Conservation (phyloP, 2,113 vertebrate species). For the Monopterus albus region DNA sequence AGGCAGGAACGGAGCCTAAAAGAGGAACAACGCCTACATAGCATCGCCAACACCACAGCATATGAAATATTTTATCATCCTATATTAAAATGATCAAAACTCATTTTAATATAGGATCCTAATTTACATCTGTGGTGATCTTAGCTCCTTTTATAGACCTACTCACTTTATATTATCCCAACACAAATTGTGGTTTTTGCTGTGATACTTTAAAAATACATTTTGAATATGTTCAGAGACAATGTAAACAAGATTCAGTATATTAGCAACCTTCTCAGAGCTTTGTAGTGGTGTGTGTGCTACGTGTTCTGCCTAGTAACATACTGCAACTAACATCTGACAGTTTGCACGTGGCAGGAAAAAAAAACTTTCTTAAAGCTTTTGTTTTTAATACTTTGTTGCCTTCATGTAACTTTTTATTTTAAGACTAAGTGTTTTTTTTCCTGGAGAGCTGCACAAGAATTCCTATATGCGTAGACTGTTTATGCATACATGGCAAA, state of each 20-base stretch:
- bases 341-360: conserved; percentile 43
- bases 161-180: conserved; percentile 10
- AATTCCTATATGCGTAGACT: no score
- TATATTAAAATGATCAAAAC: background rate
- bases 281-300: no score
- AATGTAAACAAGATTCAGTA: no score
- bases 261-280: no score
- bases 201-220: background rate
- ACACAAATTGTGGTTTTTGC: background rate
- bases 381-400: no score
- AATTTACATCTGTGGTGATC: background rate
- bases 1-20: conserved; percentile 84
- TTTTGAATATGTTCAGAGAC: background rate
- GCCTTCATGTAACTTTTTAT: no score
- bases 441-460: no score
- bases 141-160: background rate
- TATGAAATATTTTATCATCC: background rate
- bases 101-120: background rate
- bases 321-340: background rate
- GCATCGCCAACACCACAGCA: conserved; percentile 8
- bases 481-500: no score
- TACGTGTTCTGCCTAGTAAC: background rate
- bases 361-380: background rate
- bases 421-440: no score
- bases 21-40: conserved; percentile 50